Evolutionary conservation across 2,797 vertebrate genomes (phyloP).

Genomic region (Sebastes minor): DNA sequence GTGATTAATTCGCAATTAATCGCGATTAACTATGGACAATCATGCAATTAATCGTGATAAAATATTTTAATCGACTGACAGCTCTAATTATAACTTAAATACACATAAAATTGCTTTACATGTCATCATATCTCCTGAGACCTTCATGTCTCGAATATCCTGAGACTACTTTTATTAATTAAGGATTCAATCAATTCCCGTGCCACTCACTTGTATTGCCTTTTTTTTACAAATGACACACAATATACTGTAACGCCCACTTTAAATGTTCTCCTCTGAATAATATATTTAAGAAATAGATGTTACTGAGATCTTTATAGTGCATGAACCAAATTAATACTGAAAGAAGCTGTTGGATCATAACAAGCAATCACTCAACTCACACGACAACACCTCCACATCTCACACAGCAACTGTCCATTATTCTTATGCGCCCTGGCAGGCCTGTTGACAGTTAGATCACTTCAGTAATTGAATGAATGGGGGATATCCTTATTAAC

Average conservation of each 20-base stretch:
- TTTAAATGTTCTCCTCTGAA: background rate
- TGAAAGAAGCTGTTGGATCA: background rate
- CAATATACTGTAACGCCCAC: background rate
- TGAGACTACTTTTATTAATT: background rate
- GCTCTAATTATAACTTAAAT: background rate
- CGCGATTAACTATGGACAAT: too few relatives aligned
- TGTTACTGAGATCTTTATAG: background rate
- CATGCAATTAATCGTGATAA: too few relatives aligned
- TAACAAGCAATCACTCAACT: conserved; percentile 7
- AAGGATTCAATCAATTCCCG: background rate
- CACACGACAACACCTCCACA: conserved; percentile 14
- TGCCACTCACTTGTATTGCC: background rate
- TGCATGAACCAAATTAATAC: background rate
- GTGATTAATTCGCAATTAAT: too few relatives aligned
- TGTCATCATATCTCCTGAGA: background rate
- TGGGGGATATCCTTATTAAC: conserved; percentile 51
- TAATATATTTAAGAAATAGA: background rate
- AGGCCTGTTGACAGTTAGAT: conserved; percentile 34
- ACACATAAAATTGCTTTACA: background rate
- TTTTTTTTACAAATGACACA: background rate
- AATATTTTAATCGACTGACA: too few relatives aligned
- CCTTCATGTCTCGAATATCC: background rate
- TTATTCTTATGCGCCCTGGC: conserved; percentile 37
- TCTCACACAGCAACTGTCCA: conserved; percentile 17
- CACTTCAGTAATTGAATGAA: conserved; percentile 55